Percentiles rank a stretch among this genome's conserved stretches.
Evolutionary conservation across 35 echinoderm and acorn worm species (phyloP).

Genomic region (Apostichopus japonicus): DNA sequence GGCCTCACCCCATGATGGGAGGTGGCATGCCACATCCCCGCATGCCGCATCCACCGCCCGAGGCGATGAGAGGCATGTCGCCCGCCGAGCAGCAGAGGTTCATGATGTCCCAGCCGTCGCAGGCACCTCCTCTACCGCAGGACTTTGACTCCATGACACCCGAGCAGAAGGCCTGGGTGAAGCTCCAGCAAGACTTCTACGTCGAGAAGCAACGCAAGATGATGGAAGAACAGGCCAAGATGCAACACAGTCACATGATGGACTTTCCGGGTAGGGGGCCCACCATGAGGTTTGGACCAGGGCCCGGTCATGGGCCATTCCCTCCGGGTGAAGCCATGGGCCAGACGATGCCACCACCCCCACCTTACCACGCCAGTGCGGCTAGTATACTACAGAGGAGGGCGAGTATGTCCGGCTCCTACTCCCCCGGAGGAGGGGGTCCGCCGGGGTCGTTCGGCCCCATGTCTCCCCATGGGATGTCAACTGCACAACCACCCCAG

Average conservation of each 20-base stretch:
- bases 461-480: conserved; percentile 76
- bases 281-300: conserved; percentile 57
- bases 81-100: conserved; percentile 72
- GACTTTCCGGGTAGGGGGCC: conserved; percentile 65
- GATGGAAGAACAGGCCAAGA: conserved; percentile 78
- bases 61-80: conserved; percentile 67
- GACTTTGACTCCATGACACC: conserved; percentile 91
- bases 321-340: conserved; percentile 56
- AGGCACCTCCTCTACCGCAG: conserved; percentile 75
- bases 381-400: conserved; percentile 69
- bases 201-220: conserved; percentile 83
- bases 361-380: conserved; percentile 66
- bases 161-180: conserved; percentile 90
- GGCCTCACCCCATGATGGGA: conserved; percentile 58
- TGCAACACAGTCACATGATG: conserved; percentile 66
- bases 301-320: conserved; percentile 67
- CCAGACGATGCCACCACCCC: conserved; percentile 74
- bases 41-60: conserved; percentile 70
- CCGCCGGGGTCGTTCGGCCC: conserved; percentile 60
- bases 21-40: conserved; percentile 66
- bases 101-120: conserved; percentile 75
- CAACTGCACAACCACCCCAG: conserved; percentile 63
- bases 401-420: conserved; percentile 78
- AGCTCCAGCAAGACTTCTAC: conserved; percentile 97
- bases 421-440: conserved; percentile 50